These are phyloP conservation scores for Adelognathus sp. DNA, from an alignment of 2,888 invertebrate species.

Conservation along the genomic window DNA sequence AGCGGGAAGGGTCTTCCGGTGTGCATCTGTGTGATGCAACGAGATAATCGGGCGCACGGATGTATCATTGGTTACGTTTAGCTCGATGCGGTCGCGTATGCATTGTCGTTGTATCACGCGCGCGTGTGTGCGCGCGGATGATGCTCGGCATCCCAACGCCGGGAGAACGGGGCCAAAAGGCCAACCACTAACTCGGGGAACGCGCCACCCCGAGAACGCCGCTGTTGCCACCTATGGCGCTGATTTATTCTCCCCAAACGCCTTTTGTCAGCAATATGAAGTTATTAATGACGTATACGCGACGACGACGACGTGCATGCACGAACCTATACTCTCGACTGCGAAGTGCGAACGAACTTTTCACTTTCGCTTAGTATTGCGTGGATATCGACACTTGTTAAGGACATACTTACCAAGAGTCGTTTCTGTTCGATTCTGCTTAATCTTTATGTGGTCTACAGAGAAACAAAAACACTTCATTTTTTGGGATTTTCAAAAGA, in stretches of 20 bases:
- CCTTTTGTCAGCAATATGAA: constrained; percentile 51
- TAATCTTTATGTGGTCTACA: no score
- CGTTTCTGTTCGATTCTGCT: no score
- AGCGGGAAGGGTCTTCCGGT: constrained; percentile 39
- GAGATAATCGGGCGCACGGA: constrained; percentile 45
- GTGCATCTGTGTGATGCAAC: constrained; percentile 59
- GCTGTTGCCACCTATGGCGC: constrained; percentile 66
- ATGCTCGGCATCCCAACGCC: background rate
- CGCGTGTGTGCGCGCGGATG: background rate
- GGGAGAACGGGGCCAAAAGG: constrained; percentile 48
- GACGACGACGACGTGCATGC: constrained; percentile 8
- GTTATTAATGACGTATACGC: constrained; percentile 57
- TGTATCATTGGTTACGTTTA: constrained; percentile 50
- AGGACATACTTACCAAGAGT: no score
- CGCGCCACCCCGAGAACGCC: constrained; percentile 45
- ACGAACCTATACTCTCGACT: background rate
- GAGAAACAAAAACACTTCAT: no score
- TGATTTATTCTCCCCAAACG: constrained; percentile 60
- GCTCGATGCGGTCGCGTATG: constrained; percentile 55
- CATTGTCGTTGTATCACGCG: constrained; percentile 47
- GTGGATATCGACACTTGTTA: no score
- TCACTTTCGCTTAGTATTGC: no score
- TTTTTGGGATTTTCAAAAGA: no score
- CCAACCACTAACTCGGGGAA: constrained; percentile 52
- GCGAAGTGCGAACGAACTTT: background rate